phyloP scores from a whole-genome alignment of 2,113 vertebrate species.

The Brachyhypopomus gauderio region DNA sequence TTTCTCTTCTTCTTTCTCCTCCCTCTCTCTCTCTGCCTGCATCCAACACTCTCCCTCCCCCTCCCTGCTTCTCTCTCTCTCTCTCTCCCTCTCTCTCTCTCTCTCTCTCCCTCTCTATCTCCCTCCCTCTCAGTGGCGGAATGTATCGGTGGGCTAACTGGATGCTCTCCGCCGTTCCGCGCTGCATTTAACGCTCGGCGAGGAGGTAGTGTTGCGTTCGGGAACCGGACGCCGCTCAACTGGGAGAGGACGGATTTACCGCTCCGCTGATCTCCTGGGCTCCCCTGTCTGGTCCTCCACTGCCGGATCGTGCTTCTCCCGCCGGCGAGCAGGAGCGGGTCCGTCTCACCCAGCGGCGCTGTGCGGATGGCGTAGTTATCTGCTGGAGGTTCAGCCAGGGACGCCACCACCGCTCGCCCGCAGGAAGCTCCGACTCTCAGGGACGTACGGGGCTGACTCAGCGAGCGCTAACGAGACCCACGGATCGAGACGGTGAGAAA shows the following conservation, averaged over 20 bases:
- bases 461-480: constrained; percentile 32
- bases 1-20: constrained; percentile 51
- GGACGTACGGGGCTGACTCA: constrained; percentile 51
- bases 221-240: constrained; percentile 23
- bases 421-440: neutral
- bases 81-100: constrained; percentile 28
- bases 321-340: neutral
- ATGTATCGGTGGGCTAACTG: constrained; percentile 48
- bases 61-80: constrained; percentile 6
- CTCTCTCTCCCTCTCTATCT: constrained; percentile 8
- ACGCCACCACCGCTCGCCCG: constrained; percentile 2
- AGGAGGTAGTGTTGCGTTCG: neutral
- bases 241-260: constrained; percentile 47
- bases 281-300: neutral
- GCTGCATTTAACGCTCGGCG: constrained; percentile 46
- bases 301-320: too few species aligned
- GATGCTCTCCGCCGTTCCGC: constrained; percentile 40
- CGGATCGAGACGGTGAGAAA: constrained; percentile 22
- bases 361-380: constrained; percentile 36
- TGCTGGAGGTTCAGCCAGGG: constrained; percentile 21
- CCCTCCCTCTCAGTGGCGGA: constrained; percentile 49
- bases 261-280: too few species aligned
- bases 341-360: neutral
- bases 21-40: constrained; percentile 23
- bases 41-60: neutral